Evolutionary conservation across 2,113 vertebrate genomes (phyloP), one percentile per base, ranked within the genome.

Genomic region (Thermophis baileyi): DNA sequence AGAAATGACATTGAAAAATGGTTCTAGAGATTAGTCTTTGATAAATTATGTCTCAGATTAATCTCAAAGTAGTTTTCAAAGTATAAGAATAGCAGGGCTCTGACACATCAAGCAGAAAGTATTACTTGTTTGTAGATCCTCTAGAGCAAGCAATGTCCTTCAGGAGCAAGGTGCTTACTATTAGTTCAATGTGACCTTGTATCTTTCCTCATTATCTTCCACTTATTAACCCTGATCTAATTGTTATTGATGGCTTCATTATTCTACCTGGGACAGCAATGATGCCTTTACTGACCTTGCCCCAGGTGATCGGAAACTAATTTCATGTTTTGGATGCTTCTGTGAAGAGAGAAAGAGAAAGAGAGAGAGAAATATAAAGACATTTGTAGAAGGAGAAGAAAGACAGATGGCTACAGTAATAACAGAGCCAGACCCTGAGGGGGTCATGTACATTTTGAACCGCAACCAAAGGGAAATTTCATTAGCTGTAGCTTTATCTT

Each of bases 161-260:
- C 87, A 94, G 88, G 95, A 93, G 22, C 57, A 90, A 94, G 85
- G 63, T 57, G 3, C 92, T 95, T 94, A 88, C 88, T 94, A 30
- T 69, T 24, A 95, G 95, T 96, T 95, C 94, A 95, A 93, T 92
- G 91, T 97, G 95, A 97, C 94, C 93, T 97, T 95, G 94, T 50
- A 74, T 94, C 96, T 90, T 74, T 93, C 86, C 90, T 97, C 95
- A 96, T 97, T 97, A 95, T 95, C 92, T 96, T 96, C 94, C 50
- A 96, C 92, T 97, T 96, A 97, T 95, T 97, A 97, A 95, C 94
- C 91, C 89, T 93, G 86, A 95, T 96, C 94, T 97, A 96, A 96
- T 88, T 95, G 92, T 96, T 96, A 97, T 97, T 97, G 95, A 97
- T 97, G 93, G 92, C 93, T 93, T 87, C 94, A 95, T 96, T 96